Evolutionary conservation across 2,888 invertebrate species (phyloP), one percentile per base, ranked within the genome.

Genomic region (Atrina japonica): DNA sequence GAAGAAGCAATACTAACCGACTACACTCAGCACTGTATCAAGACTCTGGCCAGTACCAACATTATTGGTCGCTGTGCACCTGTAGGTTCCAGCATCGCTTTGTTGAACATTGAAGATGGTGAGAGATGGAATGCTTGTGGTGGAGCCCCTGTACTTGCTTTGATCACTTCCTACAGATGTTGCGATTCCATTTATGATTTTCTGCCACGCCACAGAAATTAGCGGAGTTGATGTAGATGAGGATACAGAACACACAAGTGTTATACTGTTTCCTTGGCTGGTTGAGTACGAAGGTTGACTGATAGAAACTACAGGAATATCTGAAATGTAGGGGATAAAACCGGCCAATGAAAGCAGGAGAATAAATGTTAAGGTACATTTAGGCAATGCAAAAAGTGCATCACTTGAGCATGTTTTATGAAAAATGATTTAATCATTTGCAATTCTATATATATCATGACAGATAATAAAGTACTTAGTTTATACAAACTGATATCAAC

Each of bases 11-110:
- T n/a, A 52, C 35, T 47, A 47, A 23, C 49, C 61, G 14, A 43
- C 49, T 27, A 61, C 49, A n/a, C 35, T 61, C 30, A 61, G 30
- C 9, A 21, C 47, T 5, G 49, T 61, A 16, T 23, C 49, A n/a
- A 49, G 30, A 43, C 61, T 49, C n/a, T 61, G 49, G 2, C 68
- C 68, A 2, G 68, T 68, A n/a, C 68, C 68, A 21, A 68, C 52
- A 29, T 45, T 55, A 27, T 68, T 68, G 5, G 47, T 52, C 9
- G 68, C 68, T 16, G 61, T 61, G 18, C 68, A 68, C 9, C 55
- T 40, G 55, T 68, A 68, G 3, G 52, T 40, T n/a, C 59, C 68
- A n/a, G 52, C 61, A 11, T 68, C 68, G 35, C 21, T 47, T 1
- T 21, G n/a, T 16, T 61, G 45, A 23, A 41, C 68, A 27, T 56